These are phyloP conservation scores for Rhincodon typus DNA, from an alignment of 2,797 vertebrate species.

Conservation along the genomic window DNA sequence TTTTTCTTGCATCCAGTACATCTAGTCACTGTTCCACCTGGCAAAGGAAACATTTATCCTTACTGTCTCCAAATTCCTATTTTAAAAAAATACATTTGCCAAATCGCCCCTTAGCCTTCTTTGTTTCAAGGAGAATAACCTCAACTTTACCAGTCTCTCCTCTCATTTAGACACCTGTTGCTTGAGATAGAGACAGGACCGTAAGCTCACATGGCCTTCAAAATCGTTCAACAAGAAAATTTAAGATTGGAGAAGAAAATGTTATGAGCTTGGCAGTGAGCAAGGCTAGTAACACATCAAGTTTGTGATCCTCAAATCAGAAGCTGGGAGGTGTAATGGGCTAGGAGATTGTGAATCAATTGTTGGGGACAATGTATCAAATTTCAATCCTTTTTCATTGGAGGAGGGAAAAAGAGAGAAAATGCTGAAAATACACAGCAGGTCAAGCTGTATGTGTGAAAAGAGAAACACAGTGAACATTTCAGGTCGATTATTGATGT, in stretches of 20 bases:
- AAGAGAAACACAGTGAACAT: too few relatives aligned
- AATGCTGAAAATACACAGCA: too few relatives aligned
- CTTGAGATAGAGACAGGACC: neutral
- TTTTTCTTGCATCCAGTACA: too few relatives aligned
- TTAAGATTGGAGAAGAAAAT: neutral
- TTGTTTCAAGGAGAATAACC: neutral
- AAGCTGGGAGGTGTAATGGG: neutral
- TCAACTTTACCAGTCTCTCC: neutral
- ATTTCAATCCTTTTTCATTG: neutral
- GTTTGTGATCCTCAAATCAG: neutral
- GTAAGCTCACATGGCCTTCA: neutral
- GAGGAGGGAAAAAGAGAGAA: too few relatives aligned
- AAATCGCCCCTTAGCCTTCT: neutral
- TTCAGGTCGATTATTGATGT: neutral
- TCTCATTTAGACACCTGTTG: neutral
- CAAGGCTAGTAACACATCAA: neutral
- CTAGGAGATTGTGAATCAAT: neutral
- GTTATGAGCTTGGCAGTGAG: neutral
- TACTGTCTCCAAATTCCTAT: neutral
- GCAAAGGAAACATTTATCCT: neutral
- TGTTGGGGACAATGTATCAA: neutral
- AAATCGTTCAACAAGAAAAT: neutral
- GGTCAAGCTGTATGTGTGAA: too few relatives aligned
- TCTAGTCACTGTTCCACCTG: neutral
- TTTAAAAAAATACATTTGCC: neutral